These are phyloP conservation scores for Glaucidium brasilianum DNA, from an alignment of 2,113 vertebrate genomes.

Conservation along the genomic window DNA sequence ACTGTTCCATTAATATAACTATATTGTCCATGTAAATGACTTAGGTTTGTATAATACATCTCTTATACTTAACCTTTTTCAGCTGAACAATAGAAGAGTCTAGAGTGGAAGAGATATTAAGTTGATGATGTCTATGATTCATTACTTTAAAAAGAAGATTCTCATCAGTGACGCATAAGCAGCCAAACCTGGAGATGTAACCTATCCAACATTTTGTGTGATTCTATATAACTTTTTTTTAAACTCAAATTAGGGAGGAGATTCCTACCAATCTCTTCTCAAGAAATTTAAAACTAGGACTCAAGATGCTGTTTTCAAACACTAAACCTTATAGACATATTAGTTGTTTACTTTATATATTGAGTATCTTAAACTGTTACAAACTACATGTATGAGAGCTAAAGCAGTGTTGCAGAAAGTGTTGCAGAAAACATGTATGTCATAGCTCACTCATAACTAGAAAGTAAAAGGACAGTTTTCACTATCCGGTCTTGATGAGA, in stretches of 20 bases:
- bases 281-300: neutral
- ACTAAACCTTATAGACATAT: neutral
- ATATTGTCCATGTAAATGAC: neutral
- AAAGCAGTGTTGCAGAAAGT: neutral
- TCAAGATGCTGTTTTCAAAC: neutral
- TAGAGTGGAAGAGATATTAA: neutral
- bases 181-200: neutral
- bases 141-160: neutral
- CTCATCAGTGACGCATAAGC: neutral
- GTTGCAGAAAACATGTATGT: neutral
- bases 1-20: neutral
- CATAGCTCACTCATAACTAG: neutral
- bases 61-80: neutral
- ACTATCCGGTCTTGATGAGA: neutral
- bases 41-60: neutral
- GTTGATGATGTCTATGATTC: neutral
- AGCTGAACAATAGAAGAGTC: neutral
- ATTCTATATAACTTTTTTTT: neutral
- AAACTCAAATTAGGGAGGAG: neutral
- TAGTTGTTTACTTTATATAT: neutral
- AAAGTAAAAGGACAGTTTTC: neutral
- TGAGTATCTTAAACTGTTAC: neutral
- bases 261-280: neutral
- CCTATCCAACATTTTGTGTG: neutral
- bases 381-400: neutral